Evolutionary conservation across 2,113 vertebrate genomes (phyloP), one percentile per base, ranked within the genome.

Genomic region (Serinus canaria): DNA sequence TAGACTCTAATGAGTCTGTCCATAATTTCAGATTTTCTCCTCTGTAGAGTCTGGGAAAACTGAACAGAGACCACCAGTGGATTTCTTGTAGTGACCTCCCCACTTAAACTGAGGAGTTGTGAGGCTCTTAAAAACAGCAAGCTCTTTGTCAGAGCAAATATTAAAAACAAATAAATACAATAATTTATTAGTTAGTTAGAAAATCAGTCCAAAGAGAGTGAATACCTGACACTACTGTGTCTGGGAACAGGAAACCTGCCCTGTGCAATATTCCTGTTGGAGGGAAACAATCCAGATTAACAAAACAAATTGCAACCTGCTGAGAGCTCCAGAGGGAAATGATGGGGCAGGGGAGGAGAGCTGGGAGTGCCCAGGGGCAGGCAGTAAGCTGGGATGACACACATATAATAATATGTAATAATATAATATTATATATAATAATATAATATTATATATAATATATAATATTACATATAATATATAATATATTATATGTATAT

Each of bases 261-360:
- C 21, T 12, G 5, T 21, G 10, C 9, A n/a, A 16, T 15, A 6
- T 25, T 39, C 6, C 16, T 7, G 0, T 15, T 19, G 6, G 0
- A 44, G 2, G 5, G 30, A 52, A 62, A 27, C 10, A n/a, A 19
- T 6, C 31, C 9, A 35, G 13, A 31, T 44, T 3, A 22, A 4
- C 11, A 41, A 2, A 25, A 33, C 0, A 5, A 15, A 22, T 1
- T 58, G 12, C 13, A 72, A 11, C 18, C 15, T n/a, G 6, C 3
- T n/a, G 30, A 59, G 13, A 3, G 6, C 13, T 73, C 22, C 30
- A 20, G 11, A 56, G 47, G 17, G 30, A 20, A 39, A 9, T 39
- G 16, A 4, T 2, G 35, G 53, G 43, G 37, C 9, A 8, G 15
- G 33, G 35, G 25, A 53, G 30, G n/a, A 19, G 27, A 9, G 18